Evolutionary conservation across 2,888 invertebrate species (phyloP).

Genomic region (Cancer borealis): DNA sequence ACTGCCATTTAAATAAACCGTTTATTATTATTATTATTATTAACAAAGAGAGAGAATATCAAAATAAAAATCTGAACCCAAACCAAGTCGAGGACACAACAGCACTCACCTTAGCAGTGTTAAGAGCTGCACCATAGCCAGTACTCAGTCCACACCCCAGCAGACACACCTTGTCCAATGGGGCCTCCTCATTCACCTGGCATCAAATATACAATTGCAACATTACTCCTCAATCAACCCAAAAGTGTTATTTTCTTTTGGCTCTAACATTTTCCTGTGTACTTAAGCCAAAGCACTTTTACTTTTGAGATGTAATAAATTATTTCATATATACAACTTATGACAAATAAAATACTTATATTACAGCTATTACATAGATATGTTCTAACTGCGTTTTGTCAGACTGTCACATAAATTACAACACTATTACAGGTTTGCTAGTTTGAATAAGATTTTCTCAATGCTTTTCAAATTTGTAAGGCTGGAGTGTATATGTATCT

Average conservation of each 20-base stretch:
- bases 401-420: not conserved
- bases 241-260: not conserved
- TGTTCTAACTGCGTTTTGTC: not conserved
- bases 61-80: not conserved
- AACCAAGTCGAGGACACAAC: not conserved
- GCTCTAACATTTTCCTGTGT: not conserved
- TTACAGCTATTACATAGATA: not conserved
- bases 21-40: too few species aligned
- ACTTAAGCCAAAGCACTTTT: not conserved
- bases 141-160: slow-evolving; percentile 96
- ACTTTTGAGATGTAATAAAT: not conserved
- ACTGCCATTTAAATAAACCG: too few species aligned
- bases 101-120: slow-evolving; percentile 81
- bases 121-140: slow-evolving; percentile 96
- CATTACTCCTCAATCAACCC: not conserved
- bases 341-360: not conserved
- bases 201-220: not conserved
- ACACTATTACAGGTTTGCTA: not conserved
- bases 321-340: not conserved
- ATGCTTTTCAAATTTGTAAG: not conserved
- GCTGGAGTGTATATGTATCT: not conserved
- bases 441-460: not conserved
- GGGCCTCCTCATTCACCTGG: slow-evolving; percentile 87
- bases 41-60: not conserved
- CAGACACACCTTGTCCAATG: slow-evolving; percentile 92